phyloP scores from a whole-genome alignment of 2,888 invertebrate genomes.

The Adelphocoris suturalis region DNA sequence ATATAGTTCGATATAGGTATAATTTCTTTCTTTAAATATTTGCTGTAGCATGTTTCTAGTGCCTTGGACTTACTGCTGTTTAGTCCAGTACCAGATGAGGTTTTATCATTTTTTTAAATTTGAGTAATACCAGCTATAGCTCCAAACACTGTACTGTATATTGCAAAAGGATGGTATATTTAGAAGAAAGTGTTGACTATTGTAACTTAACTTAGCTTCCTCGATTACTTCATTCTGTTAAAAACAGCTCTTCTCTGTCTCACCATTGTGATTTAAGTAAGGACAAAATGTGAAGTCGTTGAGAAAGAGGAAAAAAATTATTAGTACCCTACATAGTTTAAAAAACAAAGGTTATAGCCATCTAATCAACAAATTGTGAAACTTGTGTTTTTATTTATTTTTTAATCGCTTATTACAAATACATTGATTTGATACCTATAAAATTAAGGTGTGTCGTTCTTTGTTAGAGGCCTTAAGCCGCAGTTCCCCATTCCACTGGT shows the following conservation, averaged over 20 bases:
- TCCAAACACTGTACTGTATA: background rate
- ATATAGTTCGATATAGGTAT: too few species aligned
- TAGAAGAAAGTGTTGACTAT: background rate
- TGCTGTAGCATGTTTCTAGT: background rate
- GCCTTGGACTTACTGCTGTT: background rate
- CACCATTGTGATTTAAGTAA: background rate
- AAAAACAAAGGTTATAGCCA: background rate
- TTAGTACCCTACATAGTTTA: background rate
- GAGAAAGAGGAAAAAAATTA: background rate
- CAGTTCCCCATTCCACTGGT: too few species aligned
- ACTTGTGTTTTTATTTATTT: background rate
- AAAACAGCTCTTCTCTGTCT: too few species aligned
- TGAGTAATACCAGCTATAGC: background rate
- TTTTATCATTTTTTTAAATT: background rate
- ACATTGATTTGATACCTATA: constrained; percentile 48
- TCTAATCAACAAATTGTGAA: background rate
- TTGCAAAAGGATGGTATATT: background rate
- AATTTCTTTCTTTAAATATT: background rate
- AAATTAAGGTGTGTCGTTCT: too few species aligned
- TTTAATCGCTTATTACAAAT: constrained; percentile 43
- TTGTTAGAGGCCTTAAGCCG: too few species aligned
- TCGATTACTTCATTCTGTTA: too few species aligned
- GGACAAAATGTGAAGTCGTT: background rate
- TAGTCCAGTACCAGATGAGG: background rate
- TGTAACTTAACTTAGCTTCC: background rate